Evolutionary conservation across 2,888 invertebrate species (phyloP).

Genomic region (Pyrgus malvae): DNA sequence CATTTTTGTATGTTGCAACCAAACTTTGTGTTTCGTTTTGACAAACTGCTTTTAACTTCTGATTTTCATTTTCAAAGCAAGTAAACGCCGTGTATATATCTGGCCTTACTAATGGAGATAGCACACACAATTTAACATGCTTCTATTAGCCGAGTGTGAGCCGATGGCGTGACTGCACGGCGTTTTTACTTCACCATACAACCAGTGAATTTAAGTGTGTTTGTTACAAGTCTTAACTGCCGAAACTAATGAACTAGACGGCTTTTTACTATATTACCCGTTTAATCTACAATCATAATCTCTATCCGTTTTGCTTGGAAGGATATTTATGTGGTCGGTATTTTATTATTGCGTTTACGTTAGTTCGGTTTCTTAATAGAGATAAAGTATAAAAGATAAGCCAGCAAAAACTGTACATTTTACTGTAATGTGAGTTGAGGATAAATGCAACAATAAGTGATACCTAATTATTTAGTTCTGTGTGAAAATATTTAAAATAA

Average conservation of each 20-base stretch:
- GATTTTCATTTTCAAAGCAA: no score
- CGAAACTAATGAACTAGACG: conserved; percentile 47
- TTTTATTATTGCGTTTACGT: conserved; percentile 12
- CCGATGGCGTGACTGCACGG: conserved; percentile 64
- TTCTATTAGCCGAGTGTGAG: conserved; percentile 46
- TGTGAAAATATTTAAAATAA: not conserved
- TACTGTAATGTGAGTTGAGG: not conserved
- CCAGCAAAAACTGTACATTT: not conserved
- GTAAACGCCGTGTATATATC: conserved; percentile 20
- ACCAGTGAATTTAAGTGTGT: conserved; percentile 50
- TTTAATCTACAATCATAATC: conserved; percentile 25
- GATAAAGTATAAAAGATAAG: not conserved
- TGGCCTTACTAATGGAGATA: conserved; percentile 61
- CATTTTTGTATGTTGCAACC: no score
- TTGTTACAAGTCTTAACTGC: conserved; percentile 57
- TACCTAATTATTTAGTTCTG: not conserved
- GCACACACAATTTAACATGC: conserved; percentile 68
- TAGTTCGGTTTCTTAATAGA: not conserved
- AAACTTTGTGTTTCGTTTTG: no score
- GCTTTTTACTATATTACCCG: conserved; percentile 24
- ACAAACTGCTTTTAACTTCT: no score
- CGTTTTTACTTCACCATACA: conserved; percentile 49
- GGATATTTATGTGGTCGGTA: conserved; percentile 16
- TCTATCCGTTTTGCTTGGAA: conserved; percentile 21
- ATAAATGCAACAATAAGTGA: not conserved